Evolutionary conservation across 2,113 vertebrate genomes (phyloP).

Genomic region (Casuarius casuarius): DNA sequence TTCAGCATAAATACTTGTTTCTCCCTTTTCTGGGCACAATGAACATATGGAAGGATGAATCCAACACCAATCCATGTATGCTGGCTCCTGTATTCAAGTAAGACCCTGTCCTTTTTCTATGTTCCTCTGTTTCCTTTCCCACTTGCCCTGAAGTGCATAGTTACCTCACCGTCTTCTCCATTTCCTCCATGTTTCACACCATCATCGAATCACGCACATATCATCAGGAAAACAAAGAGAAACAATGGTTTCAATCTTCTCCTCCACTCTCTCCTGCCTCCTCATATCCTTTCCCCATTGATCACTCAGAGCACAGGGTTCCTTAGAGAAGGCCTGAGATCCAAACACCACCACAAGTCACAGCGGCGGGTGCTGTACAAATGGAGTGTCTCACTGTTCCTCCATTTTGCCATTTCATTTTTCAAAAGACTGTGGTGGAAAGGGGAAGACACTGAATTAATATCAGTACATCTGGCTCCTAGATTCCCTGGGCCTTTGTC

Average conservation of each 20-base stretch:
- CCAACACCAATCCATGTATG: not conserved
- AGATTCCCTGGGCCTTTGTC: not conserved
- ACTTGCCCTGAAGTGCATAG: not conserved
- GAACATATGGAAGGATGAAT: not conserved
- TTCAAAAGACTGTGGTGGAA: not conserved
- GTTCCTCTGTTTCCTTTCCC: not conserved
- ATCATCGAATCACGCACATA: not conserved
- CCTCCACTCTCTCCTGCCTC: not conserved
- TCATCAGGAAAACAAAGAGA: not conserved
- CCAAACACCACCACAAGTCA: not conserved
- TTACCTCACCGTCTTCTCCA: not conserved
- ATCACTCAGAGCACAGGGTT: not conserved
- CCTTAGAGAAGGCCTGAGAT: not conserved
- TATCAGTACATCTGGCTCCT: not conserved
- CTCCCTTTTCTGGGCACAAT: not conserved
- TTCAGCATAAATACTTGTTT: not conserved
- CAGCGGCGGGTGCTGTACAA: not conserved
- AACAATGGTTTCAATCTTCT: not conserved
- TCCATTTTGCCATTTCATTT: not conserved
- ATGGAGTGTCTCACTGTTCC: not conserved
- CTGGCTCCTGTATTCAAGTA: not conserved
- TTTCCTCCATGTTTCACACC: not conserved
- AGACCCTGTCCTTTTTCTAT: not conserved
- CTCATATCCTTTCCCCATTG: not conserved
- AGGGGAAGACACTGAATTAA: not conserved